Conservation (phyloP, 1,140 invertebrate species). For the Acromyrmex echinatior region DNA sequence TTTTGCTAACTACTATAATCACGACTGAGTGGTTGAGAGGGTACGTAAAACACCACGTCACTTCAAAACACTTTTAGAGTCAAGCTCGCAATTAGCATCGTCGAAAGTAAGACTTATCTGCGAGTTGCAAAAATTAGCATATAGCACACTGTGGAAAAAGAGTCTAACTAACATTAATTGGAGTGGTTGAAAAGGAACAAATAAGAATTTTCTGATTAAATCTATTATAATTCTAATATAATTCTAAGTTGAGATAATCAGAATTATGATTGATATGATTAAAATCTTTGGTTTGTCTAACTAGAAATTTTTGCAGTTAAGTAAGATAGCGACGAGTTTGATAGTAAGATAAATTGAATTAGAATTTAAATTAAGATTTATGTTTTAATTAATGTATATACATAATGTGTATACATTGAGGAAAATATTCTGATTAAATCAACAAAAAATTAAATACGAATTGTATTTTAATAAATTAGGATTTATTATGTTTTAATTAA, state of each 20-base stretch:
- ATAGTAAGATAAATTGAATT: background rate
- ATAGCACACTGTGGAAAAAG: background rate
- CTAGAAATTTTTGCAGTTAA: background rate
- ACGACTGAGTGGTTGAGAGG: background rate
- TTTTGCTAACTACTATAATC: conserved; percentile 42
- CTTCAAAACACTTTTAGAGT: background rate
- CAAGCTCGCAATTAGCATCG: background rate
- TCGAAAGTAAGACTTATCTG: conserved; percentile 23
- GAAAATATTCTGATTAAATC: too few species aligned
- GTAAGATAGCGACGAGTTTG: background rate
- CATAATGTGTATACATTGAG: background rate
- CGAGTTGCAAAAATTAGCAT: conserved; percentile 1
- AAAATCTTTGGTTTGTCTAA: too few species aligned
- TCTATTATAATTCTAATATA: too few species aligned
- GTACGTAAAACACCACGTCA: conserved; percentile 11
- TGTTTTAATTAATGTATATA: conserved; percentile 1
- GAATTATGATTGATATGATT: too few species aligned
- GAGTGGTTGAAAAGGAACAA: too few species aligned
- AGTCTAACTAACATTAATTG: too few species aligned
- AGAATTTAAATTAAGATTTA: background rate
- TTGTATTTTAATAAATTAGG: background rate
- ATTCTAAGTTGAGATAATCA: too few species aligned
- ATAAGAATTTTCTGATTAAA: too few species aligned
- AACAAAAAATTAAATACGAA: too few species aligned
- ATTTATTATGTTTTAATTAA: conserved; percentile 8